Evolutionary conservation across 2,888 invertebrate species (phyloP).

Genomic region (Hermaeophaga mercurialis): DNA sequence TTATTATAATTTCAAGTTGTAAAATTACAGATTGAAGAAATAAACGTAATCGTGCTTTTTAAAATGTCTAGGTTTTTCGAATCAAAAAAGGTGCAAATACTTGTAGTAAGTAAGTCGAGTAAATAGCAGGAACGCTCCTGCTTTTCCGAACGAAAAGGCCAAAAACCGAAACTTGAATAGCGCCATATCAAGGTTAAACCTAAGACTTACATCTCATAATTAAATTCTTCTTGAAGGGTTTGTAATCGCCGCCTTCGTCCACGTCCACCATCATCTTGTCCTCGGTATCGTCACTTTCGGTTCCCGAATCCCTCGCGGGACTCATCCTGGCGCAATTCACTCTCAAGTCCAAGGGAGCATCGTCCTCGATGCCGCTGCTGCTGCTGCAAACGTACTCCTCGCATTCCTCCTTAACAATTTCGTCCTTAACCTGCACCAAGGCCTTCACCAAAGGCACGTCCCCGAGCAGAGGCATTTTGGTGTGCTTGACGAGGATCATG

Average conservation of each 20-base stretch:
- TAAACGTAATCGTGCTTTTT: too few species aligned
- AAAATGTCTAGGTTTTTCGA: too few species aligned
- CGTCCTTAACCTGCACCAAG: conserved; percentile 43
- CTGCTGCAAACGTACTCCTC: conserved; percentile 41
- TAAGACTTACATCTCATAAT: conserved; percentile 92
- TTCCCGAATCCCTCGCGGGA: conserved; percentile 69
- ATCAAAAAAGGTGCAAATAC: too few species aligned
- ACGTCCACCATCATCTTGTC: conserved; percentile 58
- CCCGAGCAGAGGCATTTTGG: conserved; percentile 45
- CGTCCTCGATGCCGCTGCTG: conserved; percentile 39
- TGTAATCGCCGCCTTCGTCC: conserved; percentile 63
- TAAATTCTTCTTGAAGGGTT: conserved; percentile 88
- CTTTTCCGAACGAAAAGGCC: too few species aligned
- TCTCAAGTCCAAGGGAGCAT: conserved; percentile 77
- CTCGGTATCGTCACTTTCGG: conserved; percentile 82
- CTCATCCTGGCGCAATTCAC: conserved; percentile 63
- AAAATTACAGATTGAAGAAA: too few species aligned
- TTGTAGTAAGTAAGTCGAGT: too few species aligned
- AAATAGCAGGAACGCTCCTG: too few species aligned
- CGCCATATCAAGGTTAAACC: too few species aligned
- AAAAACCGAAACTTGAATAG: too few species aligned
- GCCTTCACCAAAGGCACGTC: conserved; percentile 41
- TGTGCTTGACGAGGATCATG: conserved; percentile 44
- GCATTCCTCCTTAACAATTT: conserved; percentile 44
- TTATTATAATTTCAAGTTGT: too few species aligned